phyloP scores from a whole-genome alignment of 92 coral and sea anemone species.

The Epizoanthus ramosus region DNA sequence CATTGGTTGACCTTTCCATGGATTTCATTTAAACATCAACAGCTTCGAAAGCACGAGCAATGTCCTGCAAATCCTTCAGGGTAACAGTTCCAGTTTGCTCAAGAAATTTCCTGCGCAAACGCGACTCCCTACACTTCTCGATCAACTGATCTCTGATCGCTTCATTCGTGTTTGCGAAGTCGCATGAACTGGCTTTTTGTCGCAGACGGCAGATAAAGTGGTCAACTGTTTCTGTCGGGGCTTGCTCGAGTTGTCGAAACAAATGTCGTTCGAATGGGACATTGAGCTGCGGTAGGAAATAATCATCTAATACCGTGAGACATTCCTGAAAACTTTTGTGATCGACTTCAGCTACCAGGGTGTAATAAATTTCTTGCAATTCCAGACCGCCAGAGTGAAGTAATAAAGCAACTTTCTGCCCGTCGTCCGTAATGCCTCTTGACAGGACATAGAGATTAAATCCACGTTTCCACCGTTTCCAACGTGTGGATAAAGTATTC shows the following conservation, averaged over 20 bases:
- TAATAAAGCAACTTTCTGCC: slow-evolving; percentile 42
- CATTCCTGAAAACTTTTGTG: slow-evolving; percentile 33
- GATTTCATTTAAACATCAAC: slow-evolving; percentile 48
- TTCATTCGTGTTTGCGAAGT: slow-evolving; percentile 58
- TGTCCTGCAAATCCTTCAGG: slow-evolving; percentile 54
- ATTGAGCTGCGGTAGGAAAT: slow-evolving; percentile 58
- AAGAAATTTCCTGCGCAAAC: slow-evolving; percentile 60
- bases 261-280: slow-evolving; percentile 57
- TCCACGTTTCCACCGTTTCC: slow-evolving; percentile 56
- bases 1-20: slow-evolving; percentile 26
- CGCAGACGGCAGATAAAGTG: slow-evolving; percentile 58
- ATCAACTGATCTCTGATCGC: slow-evolving; percentile 68
- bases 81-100: slow-evolving; percentile 51
- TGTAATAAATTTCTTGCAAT: slow-evolving; percentile 55
- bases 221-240: slow-evolving; percentile 41
- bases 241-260: slow-evolving; percentile 53
- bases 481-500: slow-evolving; percentile 38
- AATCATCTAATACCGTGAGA: slow-evolving; percentile 54
- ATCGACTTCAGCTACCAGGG: slow-evolving; percentile 49
- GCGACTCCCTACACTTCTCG: slow-evolving; percentile 55
- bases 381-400: slow-evolving; percentile 52
- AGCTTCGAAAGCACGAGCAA: slow-evolving; percentile 61
- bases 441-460: slow-evolving; percentile 40
- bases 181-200: slow-evolving; percentile 59
- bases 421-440: slow-evolving; percentile 53